phyloP scores from a whole-genome alignment of 2,113 vertebrate genomes.

The Dicaeum eximium region DNA sequence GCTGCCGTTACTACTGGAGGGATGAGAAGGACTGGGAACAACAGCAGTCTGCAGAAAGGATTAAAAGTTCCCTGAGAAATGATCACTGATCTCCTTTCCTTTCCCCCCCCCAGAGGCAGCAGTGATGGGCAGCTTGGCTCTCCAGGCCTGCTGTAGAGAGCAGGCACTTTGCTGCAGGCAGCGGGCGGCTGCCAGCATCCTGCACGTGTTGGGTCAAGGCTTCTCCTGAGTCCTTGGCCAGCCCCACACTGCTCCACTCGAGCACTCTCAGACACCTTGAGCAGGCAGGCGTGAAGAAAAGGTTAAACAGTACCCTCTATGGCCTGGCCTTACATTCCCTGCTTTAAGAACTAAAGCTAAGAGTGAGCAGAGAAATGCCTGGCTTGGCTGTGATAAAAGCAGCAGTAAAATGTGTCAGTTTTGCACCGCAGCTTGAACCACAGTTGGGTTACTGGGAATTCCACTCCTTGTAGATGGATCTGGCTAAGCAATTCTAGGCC shows the following conservation, averaged over 20 bases:
- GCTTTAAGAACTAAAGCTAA: not conserved
- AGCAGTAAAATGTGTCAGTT: not conserved
- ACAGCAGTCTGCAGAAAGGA: not conserved
- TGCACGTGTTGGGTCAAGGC: fast-evolving
- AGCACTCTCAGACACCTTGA: not conserved
- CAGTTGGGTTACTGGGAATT: not conserved
- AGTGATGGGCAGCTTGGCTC: not conserved
- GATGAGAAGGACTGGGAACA: not conserved
- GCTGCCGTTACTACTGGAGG: not conserved
- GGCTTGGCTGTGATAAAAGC: not conserved
- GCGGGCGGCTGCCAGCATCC: not conserved
- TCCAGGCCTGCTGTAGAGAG: not conserved
- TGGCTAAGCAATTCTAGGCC: not conserved
- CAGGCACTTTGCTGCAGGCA: not conserved
- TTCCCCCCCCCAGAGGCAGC: not conserved
- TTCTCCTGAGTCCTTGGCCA: not conserved
- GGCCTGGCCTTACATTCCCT: not conserved
- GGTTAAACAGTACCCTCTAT: not conserved
- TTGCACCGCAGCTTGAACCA: fast-evolving
- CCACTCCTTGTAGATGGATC: not conserved
- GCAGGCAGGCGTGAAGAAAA: not conserved
- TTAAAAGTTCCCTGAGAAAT: not conserved
- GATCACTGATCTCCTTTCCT: not conserved
- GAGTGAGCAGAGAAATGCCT: not conserved
- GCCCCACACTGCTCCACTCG: fast-evolving